These are phyloP conservation scores for Tragopan temminckii DNA, from an alignment of 2,797 vertebrate genomes.

Conservation along the genomic window DNA sequence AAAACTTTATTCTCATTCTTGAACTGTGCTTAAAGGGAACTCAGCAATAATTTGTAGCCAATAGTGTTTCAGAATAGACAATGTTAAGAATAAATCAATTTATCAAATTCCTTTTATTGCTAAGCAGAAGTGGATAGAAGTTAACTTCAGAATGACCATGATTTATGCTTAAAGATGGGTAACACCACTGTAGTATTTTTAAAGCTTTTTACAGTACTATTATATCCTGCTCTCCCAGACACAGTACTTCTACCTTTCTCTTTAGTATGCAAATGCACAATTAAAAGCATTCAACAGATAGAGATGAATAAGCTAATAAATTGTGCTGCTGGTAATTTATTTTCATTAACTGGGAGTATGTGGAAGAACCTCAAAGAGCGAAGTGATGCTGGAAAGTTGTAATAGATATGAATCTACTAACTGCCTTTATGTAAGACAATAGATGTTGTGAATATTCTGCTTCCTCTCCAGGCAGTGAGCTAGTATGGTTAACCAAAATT, in stretches of 20 bases:
- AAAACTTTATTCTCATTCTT: background rate
- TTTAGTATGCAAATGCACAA: slow-evolving; percentile 65
- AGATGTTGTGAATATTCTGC: slow-evolving; percentile 87
- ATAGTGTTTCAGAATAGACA: background rate
- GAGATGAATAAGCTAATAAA: slow-evolving; percentile 64
- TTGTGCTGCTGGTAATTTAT: slow-evolving; percentile 41
- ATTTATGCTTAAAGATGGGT: background rate
- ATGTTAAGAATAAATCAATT: background rate
- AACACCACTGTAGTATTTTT: background rate
- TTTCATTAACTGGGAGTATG: slow-evolving; percentile 46
- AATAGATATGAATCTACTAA: slow-evolving; percentile 75
- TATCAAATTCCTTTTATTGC: background rate
- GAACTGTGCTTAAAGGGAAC: background rate
- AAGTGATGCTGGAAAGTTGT: slow-evolving; percentile 61
- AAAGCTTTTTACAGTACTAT: background rate
- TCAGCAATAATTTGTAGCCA: background rate
- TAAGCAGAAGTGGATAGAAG: background rate
- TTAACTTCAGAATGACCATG: background rate
- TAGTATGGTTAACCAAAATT: slow-evolving; percentile 95
- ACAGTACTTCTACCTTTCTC: slow-evolving; percentile 19
- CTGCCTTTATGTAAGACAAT: slow-evolving; percentile 86
- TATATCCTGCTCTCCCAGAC: background rate
- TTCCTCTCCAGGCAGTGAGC: slow-evolving; percentile 86
- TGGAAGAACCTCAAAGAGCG: slow-evolving; percentile 63
- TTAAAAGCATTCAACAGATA: slow-evolving; percentile 69